Percentiles rank a stretch among this genome's conserved stretches.
Evolutionary conservation across 2,888 invertebrate species (phyloP).

Genomic region (Idaea dimidiata): DNA sequence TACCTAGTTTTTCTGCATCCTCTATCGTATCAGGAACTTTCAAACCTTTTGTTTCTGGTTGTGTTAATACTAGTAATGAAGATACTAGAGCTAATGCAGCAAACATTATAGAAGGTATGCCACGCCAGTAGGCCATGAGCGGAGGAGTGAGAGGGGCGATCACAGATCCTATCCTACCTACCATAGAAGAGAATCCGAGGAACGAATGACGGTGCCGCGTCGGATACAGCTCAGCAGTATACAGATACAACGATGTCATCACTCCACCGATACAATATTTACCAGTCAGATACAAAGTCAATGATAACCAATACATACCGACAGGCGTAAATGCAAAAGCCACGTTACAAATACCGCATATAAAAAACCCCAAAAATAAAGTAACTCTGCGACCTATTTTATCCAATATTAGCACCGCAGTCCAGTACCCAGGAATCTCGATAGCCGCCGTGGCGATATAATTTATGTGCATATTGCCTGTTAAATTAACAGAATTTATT

Average conservation of each 20-base stretch:
- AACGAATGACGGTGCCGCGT: slow-evolving; percentile 85
- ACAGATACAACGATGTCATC: slow-evolving; percentile 84
- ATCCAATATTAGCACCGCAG: slow-evolving; percentile 83
- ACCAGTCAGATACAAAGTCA: slow-evolving; percentile 79
- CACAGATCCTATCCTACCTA: slow-evolving; percentile 86
- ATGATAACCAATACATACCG: slow-evolving; percentile 48
- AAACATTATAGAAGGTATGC: slow-evolving; percentile 68
- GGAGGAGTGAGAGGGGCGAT: slow-evolving; percentile 85
- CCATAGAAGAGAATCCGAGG: slow-evolving; percentile 85
- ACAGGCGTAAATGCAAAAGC: slow-evolving; percentile 75
- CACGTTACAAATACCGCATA: slow-evolving; percentile 76
- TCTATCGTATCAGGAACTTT: slow-evolving; percentile 71
- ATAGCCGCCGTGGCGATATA: slow-evolving; percentile 84
- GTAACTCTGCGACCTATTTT: slow-evolving; percentile 77
- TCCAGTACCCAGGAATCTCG: slow-evolving; percentile 87
- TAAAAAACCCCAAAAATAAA: slow-evolving; percentile 56
- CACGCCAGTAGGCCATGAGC: slow-evolving; percentile 74
- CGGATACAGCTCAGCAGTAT: slow-evolving; percentile 87
- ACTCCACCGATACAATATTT: slow-evolving; percentile 84
- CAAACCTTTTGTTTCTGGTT: slow-evolving; percentile 65
- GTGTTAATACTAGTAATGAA: slow-evolving; percentile 58
- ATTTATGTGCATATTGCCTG: slow-evolving; percentile 88
- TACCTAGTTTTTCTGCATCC: slow-evolving; percentile 65
- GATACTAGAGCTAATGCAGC: slow-evolving; percentile 60
- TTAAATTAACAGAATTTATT: slow-evolving; percentile 86